Conservation (phyloP, 2,797 vertebrate species). For the Chromis chromis region DNA sequence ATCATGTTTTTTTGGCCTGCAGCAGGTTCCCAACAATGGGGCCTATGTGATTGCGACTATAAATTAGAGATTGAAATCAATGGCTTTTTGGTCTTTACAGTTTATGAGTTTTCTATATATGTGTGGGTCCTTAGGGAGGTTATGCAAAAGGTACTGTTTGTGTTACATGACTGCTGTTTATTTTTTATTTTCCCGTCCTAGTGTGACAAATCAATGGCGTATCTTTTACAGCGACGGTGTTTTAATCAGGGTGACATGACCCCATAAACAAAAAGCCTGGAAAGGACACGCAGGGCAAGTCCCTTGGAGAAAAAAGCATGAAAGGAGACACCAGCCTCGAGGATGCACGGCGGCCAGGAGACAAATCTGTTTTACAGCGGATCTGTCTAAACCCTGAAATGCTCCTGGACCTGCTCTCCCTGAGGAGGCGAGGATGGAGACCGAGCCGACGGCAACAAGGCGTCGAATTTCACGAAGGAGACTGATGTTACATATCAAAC, state of each 20-base stretch:
- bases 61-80: slow-evolving; percentile 40
- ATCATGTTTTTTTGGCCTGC: slow-evolving; percentile 68
- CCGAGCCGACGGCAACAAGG: slow-evolving; percentile 70
- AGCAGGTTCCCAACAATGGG: slow-evolving; percentile 63
- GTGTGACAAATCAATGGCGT: slow-evolving; percentile 70
- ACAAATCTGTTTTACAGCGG: slow-evolving; percentile 69
- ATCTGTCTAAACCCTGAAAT: slow-evolving; percentile 57
- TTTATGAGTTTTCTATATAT: background rate
- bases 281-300: slow-evolving; percentile 35
- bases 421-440: slow-evolving; percentile 61
- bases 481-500: slow-evolving; percentile 87
- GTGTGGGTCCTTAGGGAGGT: background rate
- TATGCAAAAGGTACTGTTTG: slow-evolving; percentile 6
- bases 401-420: slow-evolving; percentile 66
- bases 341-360: slow-evolving; percentile 58
- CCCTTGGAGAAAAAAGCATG: slow-evolving; percentile 59
- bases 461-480: slow-evolving; percentile 82
- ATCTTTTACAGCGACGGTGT: slow-evolving; percentile 73
- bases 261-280: slow-evolving; percentile 67
- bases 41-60: slow-evolving; percentile 45
- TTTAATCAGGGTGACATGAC: slow-evolving; percentile 77
- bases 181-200: slow-evolving; percentile 53
- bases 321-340: slow-evolving; percentile 71
- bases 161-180: slow-evolving; percentile 33
- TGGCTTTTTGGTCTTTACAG: background rate